phyloP scores from a whole-genome alignment of 2,113 vertebrate species.

The Hyperopisus bebe region DNA sequence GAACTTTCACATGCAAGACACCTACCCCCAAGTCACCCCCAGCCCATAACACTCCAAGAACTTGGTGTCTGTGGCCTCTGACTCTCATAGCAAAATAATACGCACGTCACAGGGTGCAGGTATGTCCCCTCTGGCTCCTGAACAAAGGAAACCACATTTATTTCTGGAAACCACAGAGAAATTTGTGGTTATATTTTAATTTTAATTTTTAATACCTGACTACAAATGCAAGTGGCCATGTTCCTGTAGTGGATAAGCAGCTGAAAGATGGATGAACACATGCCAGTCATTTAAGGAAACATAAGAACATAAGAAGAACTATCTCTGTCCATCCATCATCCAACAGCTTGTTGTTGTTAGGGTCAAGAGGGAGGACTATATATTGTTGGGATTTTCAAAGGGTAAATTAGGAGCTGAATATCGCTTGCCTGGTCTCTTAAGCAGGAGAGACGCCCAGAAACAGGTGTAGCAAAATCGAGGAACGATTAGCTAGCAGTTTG shows the following conservation, averaged over 20 bases:
- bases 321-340: not conserved
- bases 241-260: not conserved
- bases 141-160: not conserved
- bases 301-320: not conserved
- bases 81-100: not conserved
- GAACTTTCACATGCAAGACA: not conserved
- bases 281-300: not conserved
- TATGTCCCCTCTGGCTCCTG: not conserved
- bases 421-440: slow-evolving; percentile 13
- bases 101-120: not conserved
- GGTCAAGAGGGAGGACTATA: not conserved
- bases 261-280: not conserved
- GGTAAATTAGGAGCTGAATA: slow-evolving; percentile 27
- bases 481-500: slow-evolving; percentile 33
- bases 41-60: not conserved
- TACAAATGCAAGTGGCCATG: not conserved
- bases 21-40: not conserved
- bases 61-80: not conserved
- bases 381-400: slow-evolving; percentile 1
- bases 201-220: not conserved
- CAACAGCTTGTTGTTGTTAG: not conserved
- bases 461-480: slow-evolving; percentile 56
- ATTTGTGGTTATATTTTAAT: not conserved
- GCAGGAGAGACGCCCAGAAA: slow-evolving; percentile 46
- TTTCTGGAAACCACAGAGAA: not conserved